Percentiles rank a stretch among this genome's conserved stretches.
Conservation (phyloP, 2,888 invertebrate genomes). For the Dolichopus griseipennis region DNA sequence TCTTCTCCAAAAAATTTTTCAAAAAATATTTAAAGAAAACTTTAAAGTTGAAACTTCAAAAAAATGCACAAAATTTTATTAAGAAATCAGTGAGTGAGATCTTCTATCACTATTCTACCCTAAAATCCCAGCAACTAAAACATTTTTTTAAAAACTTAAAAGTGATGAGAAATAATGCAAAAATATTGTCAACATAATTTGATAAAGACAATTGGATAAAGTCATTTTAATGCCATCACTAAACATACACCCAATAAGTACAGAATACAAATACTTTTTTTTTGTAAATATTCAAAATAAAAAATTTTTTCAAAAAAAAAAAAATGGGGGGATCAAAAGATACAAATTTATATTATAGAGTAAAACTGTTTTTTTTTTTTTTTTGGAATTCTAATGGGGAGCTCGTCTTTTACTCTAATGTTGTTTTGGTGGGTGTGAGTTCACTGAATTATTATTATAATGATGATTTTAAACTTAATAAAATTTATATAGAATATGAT, state of each 20-base stretch:
- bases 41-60: too few species aligned
- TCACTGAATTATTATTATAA: background rate
- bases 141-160: too few species aligned
- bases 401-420: background rate
- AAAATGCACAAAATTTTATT: too few species aligned
- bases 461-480: background rate
- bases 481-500: background rate
- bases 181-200: conserved; percentile 1
- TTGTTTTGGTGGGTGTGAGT: background rate
- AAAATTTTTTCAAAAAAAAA: too few species aligned
- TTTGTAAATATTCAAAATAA: background rate
- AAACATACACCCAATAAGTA: background rate
- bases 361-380: background rate
- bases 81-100: too few species aligned
- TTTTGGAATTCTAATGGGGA: background rate
- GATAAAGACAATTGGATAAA: background rate
- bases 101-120: too few species aligned
- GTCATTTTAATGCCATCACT: background rate
- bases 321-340: background rate
- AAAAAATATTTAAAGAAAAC: too few species aligned
- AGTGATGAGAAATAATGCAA: background rate
- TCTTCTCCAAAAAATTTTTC: too few species aligned
- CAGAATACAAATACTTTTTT: background rate
- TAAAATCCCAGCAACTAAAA: too few species aligned
- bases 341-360: background rate